Conservation (phyloP, 2,797 vertebrate genomes). For the Scomberomorus guttatus region DNA sequence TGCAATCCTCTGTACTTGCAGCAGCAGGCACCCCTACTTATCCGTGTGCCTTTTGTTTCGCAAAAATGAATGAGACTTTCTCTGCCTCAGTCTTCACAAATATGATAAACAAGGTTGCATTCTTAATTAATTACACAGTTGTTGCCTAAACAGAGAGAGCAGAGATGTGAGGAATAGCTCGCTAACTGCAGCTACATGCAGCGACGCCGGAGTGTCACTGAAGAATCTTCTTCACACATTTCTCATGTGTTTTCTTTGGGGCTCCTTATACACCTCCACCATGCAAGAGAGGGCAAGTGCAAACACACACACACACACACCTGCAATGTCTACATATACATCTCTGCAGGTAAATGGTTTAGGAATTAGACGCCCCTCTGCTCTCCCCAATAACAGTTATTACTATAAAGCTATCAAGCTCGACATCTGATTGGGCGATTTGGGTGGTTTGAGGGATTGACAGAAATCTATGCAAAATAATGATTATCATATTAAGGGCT, state of each 20-base stretch:
- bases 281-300: slow-evolving; percentile 71
- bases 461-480: slow-evolving; percentile 71
- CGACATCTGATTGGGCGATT: slow-evolving; percentile 56
- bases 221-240: slow-evolving; percentile 61
- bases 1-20: slow-evolving; percentile 30
- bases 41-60: neutral
- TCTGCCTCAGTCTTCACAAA: neutral
- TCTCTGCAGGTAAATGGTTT: slow-evolving; percentile 48
- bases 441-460: slow-evolving; percentile 59
- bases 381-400: slow-evolving; percentile 71
- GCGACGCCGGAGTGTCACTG: slow-evolving; percentile 57
- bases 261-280: slow-evolving; percentile 27
- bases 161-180: slow-evolving; percentile 14
- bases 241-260: slow-evolving; percentile 68
- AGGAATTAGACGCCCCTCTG: slow-evolving; percentile 50
- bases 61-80: neutral
- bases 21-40: slow-evolving; percentile 47
- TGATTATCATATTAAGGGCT: slow-evolving; percentile 73
- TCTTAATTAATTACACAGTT: slow-evolving; percentile 46
- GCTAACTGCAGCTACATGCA: slow-evolving; percentile 27
- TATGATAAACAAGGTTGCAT: slow-evolving; percentile 32
- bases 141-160: slow-evolving; percentile 51
- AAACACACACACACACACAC: slow-evolving; percentile 73
- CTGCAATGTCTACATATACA: slow-evolving; percentile 59
- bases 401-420: slow-evolving; percentile 55